These are phyloP conservation scores for Chaenocephalus aceratus DNA, from an alignment of 2,113 vertebrate species.

Conservation along the genomic window DNA sequence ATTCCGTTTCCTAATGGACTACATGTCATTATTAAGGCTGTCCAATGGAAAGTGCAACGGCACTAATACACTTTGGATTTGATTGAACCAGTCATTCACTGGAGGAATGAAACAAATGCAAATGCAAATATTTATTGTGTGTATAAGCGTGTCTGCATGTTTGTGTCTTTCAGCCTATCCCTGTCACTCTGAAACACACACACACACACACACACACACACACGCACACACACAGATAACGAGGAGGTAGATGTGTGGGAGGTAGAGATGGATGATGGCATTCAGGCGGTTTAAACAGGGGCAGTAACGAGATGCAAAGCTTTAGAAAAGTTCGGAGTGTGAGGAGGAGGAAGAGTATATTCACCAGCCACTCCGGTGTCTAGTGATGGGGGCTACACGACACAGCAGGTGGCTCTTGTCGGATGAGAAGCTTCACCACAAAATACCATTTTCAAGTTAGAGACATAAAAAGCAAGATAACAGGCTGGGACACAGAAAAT, in stretches of 20 bases:
- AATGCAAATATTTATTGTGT: constrained; percentile 38
- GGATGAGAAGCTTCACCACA: not conserved
- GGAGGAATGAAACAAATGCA: constrained; percentile 34
- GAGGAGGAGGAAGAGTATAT: constrained; percentile 60
- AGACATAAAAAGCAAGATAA: not conserved
- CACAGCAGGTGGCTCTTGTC: constrained; percentile 26
- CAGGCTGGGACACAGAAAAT: not conserved
- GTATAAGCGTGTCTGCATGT: constrained; percentile 7
- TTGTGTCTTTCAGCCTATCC: constrained; percentile 46
- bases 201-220: not conserved
- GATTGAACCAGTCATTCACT: constrained; percentile 15
- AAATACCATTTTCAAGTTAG: not conserved
- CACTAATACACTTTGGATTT: not conserved
- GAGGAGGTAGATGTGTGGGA: constrained; percentile 74
- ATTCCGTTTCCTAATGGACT: not conserved
- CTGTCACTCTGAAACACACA: constrained; percentile 31
- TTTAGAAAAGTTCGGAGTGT: constrained; percentile 59
- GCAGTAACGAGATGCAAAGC: constrained; percentile 51
- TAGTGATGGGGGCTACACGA: constrained; percentile 29
- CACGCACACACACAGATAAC: constrained; percentile 44
- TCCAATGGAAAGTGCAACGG: not conserved
- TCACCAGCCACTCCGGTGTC: constrained; percentile 48
- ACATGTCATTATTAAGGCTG: not conserved
- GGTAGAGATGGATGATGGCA: constrained; percentile 73
- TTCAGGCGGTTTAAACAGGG: constrained; percentile 73